phyloP scores from a whole-genome alignment of 2,113 vertebrate genomes.

The Syngnathus scovelli region DNA sequence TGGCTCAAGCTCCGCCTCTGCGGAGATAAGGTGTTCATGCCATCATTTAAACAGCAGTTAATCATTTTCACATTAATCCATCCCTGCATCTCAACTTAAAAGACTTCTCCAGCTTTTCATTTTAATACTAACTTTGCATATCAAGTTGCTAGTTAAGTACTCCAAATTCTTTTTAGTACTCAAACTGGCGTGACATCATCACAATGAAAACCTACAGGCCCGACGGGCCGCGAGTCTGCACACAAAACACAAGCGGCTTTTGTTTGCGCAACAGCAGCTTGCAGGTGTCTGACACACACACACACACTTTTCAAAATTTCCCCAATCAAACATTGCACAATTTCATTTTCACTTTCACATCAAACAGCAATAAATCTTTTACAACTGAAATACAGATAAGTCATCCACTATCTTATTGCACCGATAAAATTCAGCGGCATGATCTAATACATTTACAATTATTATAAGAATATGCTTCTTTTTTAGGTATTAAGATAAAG shows the following conservation, averaged over 20 bases:
- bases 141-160: neutral
- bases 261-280: slow-evolving; percentile 10
- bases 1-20: slow-evolving; percentile 1
- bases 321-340: neutral
- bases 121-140: neutral
- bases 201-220: neutral
- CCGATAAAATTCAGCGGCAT: neutral
- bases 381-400: neutral
- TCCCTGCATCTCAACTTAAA: too few species aligned
- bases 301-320: neutral
- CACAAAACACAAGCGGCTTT: neutral
- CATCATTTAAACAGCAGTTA: neutral
- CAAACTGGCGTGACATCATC: neutral
- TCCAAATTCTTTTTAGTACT: neutral
- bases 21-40: slow-evolving; percentile 1
- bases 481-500: too few species aligned
- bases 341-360: neutral
- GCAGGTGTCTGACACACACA: neutral
- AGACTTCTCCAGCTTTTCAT: too few species aligned
- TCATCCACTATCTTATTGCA: neutral
- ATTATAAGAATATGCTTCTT: too few species aligned
- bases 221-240: neutral
- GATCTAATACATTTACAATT: neutral
- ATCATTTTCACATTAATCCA: neutral
- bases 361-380: neutral